phyloP scores from a whole-genome alignment of 2,888 invertebrate genomes.

The Drosophila kanekoi region DNA sequence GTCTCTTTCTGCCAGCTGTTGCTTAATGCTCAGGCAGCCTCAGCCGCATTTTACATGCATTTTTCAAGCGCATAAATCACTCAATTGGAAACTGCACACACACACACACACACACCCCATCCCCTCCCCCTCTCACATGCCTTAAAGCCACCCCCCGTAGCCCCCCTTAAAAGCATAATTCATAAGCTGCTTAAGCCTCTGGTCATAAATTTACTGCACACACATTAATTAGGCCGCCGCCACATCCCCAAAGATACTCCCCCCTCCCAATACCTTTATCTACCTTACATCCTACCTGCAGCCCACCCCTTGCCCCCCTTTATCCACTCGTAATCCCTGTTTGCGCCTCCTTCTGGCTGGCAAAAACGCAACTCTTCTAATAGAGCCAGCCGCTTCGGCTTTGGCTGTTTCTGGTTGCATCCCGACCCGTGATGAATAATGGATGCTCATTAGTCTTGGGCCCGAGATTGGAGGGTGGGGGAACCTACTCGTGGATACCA shows the following conservation, averaged over 20 bases:
- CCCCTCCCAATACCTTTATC: background rate
- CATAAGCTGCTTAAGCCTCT: slow-evolving; percentile 77
- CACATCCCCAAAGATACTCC: slow-evolving; percentile 47
- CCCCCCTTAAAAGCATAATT: slow-evolving; percentile 58
- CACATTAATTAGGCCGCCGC: slow-evolving; percentile 74
- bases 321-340: background rate
- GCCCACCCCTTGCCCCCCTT: background rate
- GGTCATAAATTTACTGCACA: slow-evolving; percentile 71
- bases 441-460: slow-evolving; percentile 72
- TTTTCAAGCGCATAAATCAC: slow-evolving; percentile 77
- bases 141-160: background rate
- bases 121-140: background rate
- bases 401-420: slow-evolving; percentile 20
- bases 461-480: slow-evolving; percentile 30
- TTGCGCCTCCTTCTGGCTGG: background rate
- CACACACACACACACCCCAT: slow-evolving; percentile 12
- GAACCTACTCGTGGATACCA: slow-evolving; percentile 38
- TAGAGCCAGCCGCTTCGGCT: slow-evolving; percentile 27
- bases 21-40: slow-evolving; percentile 39
- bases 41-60: slow-evolving; percentile 63
- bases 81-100: slow-evolving; percentile 76
- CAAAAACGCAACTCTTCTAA: slow-evolving; percentile 47
- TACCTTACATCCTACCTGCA: background rate
- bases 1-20: slow-evolving; percentile 13
- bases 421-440: slow-evolving; percentile 58